Evolutionary conservation across 1,140 invertebrate genomes (phyloP).

Genomic region (Lepidurus couesii): DNA sequence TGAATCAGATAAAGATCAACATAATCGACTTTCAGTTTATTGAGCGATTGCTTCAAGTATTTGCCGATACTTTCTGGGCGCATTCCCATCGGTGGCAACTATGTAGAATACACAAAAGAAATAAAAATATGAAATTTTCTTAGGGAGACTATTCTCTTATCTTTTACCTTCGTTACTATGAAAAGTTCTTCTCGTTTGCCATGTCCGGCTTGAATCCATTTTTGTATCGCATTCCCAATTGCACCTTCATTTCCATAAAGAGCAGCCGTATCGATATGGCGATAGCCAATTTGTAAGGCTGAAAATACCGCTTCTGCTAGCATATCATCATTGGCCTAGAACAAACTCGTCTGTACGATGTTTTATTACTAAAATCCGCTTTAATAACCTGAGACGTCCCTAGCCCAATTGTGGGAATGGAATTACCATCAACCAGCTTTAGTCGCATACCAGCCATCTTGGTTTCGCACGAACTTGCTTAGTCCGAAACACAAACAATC

Average conservation of each 20-base stretch:
- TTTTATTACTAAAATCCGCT: no score
- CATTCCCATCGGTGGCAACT: conserved; percentile 41
- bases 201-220: conserved; percentile 43
- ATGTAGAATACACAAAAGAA: no score
- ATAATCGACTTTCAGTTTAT: conserved; percentile 44
- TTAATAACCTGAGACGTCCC: no score
- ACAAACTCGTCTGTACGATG: no score
- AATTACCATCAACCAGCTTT: no score
- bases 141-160: background rate
- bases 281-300: conserved; percentile 62
- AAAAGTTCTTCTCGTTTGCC: conserved; percentile 46
- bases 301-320: background rate
- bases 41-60: conserved; percentile 45
- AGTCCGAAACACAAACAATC: no score
- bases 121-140: no score
- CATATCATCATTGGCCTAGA: no score
- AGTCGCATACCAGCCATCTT: no score
- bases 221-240: conserved; percentile 45
- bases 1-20: conserved; percentile 67
- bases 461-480: no score
- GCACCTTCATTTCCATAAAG: conserved; percentile 51
- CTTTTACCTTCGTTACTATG: conserved; percentile 55
- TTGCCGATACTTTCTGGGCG: conserved; percentile 39
- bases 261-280: conserved; percentile 62
- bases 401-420: no score